phyloP scores from a whole-genome alignment of 2,888 invertebrate species.

The Ischnura elegans region DNA sequence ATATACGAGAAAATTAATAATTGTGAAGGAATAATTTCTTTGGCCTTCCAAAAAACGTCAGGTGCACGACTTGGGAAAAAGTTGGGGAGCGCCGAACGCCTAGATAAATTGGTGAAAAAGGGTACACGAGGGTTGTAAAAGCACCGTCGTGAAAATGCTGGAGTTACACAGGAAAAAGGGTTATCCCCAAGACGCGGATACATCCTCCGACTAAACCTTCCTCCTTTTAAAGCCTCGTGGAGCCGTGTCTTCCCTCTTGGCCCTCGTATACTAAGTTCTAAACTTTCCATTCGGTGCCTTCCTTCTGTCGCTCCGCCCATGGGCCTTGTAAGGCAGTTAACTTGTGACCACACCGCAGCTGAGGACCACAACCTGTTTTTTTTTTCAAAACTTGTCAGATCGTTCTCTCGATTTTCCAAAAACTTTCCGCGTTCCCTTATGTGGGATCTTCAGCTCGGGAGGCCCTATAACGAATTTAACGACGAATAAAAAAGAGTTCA shows the following conservation, averaged over 20 bases:
- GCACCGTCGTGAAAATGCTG: neutral
- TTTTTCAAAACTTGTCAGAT: neutral
- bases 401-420: neutral
- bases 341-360: neutral
- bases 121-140: neutral
- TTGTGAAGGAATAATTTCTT: neutral
- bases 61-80: neutral
- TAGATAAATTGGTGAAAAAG: neutral
- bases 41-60: neutral
- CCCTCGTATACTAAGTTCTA: neutral
- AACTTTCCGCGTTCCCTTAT: neutral
- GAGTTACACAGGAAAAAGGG: neutral
- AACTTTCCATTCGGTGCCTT: neutral
- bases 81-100: neutral
- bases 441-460: neutral
- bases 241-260: neutral
- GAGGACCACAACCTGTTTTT: neutral
- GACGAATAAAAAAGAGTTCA: too few relatives aligned
- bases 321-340: neutral
- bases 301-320: neutral
- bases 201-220: neutral
- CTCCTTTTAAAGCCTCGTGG: neutral
- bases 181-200: constrained; percentile 8
- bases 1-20: too few relatives aligned
- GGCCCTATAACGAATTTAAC: too few relatives aligned